These are phyloP conservation scores for Solea senegalensis DNA, from an alignment of 2,113 vertebrate genomes.

Conservation along the genomic window DNA sequence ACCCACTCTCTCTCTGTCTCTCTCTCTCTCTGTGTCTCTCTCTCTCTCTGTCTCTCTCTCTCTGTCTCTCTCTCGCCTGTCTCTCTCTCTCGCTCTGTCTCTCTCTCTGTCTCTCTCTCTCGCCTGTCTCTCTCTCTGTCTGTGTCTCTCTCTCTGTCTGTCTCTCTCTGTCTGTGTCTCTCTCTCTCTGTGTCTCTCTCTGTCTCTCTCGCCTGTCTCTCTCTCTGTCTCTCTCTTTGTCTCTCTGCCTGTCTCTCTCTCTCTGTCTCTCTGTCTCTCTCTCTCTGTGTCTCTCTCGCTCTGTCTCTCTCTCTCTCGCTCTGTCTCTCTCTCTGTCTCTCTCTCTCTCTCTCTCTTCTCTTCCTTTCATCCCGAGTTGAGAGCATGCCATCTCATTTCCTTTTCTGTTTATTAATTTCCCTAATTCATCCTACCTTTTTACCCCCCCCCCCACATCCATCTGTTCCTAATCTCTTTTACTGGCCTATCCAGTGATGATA, in stretches of 20 bases:
- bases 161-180: too few relatives aligned
- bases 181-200: not conserved
- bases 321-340: too few relatives aligned
- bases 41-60: too few relatives aligned
- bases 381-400: slow-evolving; percentile 9
- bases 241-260: too few relatives aligned
- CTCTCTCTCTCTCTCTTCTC: not conserved
- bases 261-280: not conserved
- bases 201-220: too few relatives aligned
- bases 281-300: too few relatives aligned
- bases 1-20: slow-evolving; percentile 5
- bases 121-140: not conserved
- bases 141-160: too few relatives aligned
- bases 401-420: slow-evolving; percentile 3
- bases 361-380: not conserved
- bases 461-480: slow-evolving; percentile 35
- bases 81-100: too few relatives aligned
- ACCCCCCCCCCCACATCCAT: slow-evolving; percentile 24
- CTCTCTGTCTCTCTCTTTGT: too few relatives aligned
- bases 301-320: not conserved
- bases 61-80: not conserved
- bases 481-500: slow-evolving; percentile 54
- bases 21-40: too few relatives aligned
- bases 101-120: too few relatives aligned
- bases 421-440: slow-evolving; percentile 7